Evolutionary conservation across 2,888 invertebrate species (phyloP).

Genomic region (Eilema depressum): DNA sequence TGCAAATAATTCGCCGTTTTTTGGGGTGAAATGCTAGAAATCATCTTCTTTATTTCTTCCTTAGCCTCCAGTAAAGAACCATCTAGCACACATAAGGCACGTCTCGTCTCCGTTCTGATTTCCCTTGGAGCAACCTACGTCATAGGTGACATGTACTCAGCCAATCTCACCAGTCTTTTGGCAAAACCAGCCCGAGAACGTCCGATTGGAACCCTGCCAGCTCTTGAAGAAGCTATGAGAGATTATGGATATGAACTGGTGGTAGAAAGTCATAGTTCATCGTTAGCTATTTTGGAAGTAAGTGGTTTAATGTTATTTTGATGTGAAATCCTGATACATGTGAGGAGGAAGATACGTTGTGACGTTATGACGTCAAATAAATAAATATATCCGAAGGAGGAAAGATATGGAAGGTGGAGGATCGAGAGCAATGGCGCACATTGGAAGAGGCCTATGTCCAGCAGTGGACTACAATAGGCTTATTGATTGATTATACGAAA

Average conservation of each 20-base stretch:
- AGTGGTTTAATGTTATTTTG: conserved; percentile 23
- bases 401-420: too few species aligned
- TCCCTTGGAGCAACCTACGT: conserved; percentile 93
- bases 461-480: too few species aligned
- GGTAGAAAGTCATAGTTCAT: conserved; percentile 91
- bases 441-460: too few species aligned
- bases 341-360: too few species aligned
- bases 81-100: conserved; percentile 88
- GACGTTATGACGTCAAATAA: too few species aligned
- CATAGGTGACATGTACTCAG: conserved; percentile 92
- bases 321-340: too few species aligned
- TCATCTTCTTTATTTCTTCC: neutral
- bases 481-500: too few species aligned
- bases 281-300: conserved; percentile 90
- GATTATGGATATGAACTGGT: conserved; percentile 88
- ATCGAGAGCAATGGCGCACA: too few species aligned
- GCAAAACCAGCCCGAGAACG: conserved; percentile 91
- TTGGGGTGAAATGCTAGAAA: neutral
- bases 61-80: conserved; percentile 87
- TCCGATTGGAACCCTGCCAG: conserved; percentile 89
- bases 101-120: conserved; percentile 90
- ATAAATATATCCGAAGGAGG: too few species aligned
- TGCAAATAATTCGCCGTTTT: neutral
- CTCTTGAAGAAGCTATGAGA: conserved; percentile 89
- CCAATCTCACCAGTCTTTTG: conserved; percentile 91